Conservation (phyloP, 1,140 invertebrate genomes). For the Drosophila pallidifrons region DNA sequence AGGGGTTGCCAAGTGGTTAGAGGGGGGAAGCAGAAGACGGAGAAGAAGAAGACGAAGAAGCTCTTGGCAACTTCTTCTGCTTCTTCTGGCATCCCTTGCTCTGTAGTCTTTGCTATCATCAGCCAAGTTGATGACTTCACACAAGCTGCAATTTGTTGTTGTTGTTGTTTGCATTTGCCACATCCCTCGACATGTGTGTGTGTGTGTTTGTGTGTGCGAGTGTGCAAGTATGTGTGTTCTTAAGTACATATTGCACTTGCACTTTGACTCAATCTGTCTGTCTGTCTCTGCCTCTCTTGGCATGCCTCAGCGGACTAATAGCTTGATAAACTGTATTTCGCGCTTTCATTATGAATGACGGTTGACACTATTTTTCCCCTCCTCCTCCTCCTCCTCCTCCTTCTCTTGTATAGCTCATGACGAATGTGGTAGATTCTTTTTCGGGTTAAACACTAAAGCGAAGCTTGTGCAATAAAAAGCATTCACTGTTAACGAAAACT, state of each 20-base stretch:
- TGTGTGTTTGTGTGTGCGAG: background rate
- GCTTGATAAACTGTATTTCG: constrained; percentile 70
- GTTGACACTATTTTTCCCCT: background rate
- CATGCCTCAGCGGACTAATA: constrained; percentile 63
- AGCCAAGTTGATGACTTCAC: constrained; percentile 55
- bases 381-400: too few species aligned
- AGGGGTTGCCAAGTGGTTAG: background rate
- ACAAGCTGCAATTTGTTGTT: constrained; percentile 34
- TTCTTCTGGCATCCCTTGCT: constrained; percentile 12
- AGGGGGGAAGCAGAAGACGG: background rate
- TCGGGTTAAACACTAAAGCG: too few species aligned
- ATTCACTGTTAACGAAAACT: too few species aligned
- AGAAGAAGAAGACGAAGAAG: background rate
- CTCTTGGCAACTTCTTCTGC: constrained; percentile 27
- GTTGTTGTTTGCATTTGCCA: constrained; percentile 31
- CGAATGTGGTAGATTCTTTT: too few species aligned
- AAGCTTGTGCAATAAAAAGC: too few species aligned
- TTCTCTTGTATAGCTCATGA: too few species aligned
- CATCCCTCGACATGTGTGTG: constrained; percentile 4
- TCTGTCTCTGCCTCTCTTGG: constrained; percentile 30
- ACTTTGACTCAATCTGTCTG: constrained; percentile 53
- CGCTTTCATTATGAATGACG: constrained; percentile 60
- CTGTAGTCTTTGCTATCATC: constrained; percentile 44
- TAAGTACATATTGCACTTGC: constrained; percentile 60
- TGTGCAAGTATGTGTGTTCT: constrained; percentile 30